Conservation (phyloP, 2,113 vertebrate species). For the human region GRCh38 chr2:180195001-180195500, state of each 20-base stretch:
- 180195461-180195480: background rate
- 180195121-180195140: background rate
- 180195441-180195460: background rate
- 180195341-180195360: background rate
- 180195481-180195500: background rate
- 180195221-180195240: background rate
- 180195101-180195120: background rate
- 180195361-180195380: background rate
- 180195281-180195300: background rate
- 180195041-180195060: background rate
- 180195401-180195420: background rate
- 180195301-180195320: background rate
- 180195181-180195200: background rate
- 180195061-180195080: background rate
- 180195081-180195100: background rate
- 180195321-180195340: background rate
- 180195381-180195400: background rate
- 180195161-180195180: background rate
- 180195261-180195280: background rate
- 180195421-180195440: background rate
- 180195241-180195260: background rate
- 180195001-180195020: background rate
- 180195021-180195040: background rate
- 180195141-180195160: background rate
- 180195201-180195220: background rate